A percentile compares a stretch with the other conserved stretches of the same genome.
phyloP scores from a whole-genome alignment of 2,797 vertebrate species.

The Gadopsis marmoratus region DNA sequence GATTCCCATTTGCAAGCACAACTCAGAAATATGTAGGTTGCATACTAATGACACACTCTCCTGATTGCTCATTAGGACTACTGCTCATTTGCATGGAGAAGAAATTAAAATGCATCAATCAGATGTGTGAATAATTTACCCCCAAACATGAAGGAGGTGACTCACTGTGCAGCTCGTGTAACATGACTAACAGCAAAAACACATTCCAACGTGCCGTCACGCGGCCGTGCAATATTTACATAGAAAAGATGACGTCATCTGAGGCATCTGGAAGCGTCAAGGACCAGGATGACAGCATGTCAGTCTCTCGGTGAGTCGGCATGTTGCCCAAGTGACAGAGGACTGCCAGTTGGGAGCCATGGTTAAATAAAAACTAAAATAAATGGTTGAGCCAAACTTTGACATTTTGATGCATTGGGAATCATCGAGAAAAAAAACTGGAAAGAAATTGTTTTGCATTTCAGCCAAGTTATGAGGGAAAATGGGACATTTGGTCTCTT shows the following conservation, averaged over 20 bases:
- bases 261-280: slow-evolving; percentile 52
- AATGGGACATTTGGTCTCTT: slow-evolving; percentile 50
- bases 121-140: slow-evolving; percentile 52
- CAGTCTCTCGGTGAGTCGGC: slow-evolving; percentile 30
- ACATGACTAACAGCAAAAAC: slow-evolving; percentile 37
- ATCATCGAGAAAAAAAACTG: slow-evolving; percentile 18
- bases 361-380: slow-evolving; percentile 21
- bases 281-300: slow-evolving; percentile 37
- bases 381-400: slow-evolving; percentile 24
- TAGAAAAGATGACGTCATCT: slow-evolving; percentile 42
- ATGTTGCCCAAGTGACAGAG: slow-evolving; percentile 33
- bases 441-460: slow-evolving; percentile 31
- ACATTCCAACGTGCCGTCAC: slow-evolving; percentile 24
- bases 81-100: slow-evolving; percentile 55
- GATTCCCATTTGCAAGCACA: slow-evolving; percentile 47
- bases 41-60: slow-evolving; percentile 40
- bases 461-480: slow-evolving; percentile 24
- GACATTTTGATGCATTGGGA: slow-evolving; percentile 52
- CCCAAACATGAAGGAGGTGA: slow-evolving; percentile 15
- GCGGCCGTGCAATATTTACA: slow-evolving; percentile 41
- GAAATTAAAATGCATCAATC: slow-evolving; percentile 49
- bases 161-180: slow-evolving; percentile 28
- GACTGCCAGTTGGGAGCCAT: slow-evolving; percentile 24
- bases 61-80: slow-evolving; percentile 69
- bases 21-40: slow-evolving; percentile 59